phyloP scores from a whole-genome alignment of 2,888 invertebrate species.

The Piscicola geometra region DNA sequence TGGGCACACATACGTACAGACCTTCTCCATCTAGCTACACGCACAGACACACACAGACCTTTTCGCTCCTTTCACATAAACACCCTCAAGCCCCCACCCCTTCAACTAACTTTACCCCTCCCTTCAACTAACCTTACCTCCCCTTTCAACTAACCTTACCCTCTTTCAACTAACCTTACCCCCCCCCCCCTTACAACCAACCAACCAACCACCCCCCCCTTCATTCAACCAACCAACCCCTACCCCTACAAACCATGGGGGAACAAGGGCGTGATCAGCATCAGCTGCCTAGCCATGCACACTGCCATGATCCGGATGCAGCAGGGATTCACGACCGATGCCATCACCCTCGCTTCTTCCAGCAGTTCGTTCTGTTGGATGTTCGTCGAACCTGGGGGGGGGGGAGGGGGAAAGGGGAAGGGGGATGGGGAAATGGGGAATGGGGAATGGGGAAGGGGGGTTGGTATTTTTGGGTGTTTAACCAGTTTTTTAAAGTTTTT shows the following conservation, averaged over 20 bases:
- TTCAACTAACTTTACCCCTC: too few relatives aligned
- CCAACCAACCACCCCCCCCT: neutral
- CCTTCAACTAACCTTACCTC: too few relatives aligned
- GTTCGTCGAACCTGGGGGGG: conserved; percentile 59
- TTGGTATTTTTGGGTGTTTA: neutral
- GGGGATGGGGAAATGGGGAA: too few relatives aligned
- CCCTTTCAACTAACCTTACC: too few relatives aligned
- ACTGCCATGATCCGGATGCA: conserved; percentile 85
- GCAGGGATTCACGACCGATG: conserved; percentile 89
- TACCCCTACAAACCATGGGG: conserved; percentile 67
- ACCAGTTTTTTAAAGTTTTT: too few relatives aligned
- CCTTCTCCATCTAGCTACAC: too few relatives aligned
- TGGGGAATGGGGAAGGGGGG: too few relatives aligned
- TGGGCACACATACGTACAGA: too few relatives aligned
- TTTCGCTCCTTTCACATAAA: too few relatives aligned
- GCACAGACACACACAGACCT: too few relatives aligned
- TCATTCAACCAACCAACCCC: neutral
- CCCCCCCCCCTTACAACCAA: neutral
- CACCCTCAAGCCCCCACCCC: too few relatives aligned
- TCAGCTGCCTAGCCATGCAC: conserved; percentile 84
- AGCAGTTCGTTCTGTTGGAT: conserved; percentile 81
- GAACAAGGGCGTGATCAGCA: conserved; percentile 95
- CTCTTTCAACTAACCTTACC: neutral
- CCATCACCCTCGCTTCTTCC: conserved; percentile 96
- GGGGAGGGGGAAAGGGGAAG: too few relatives aligned